Conservation (phyloP, 2,888 invertebrate species). For the Sericinus montela region DNA sequence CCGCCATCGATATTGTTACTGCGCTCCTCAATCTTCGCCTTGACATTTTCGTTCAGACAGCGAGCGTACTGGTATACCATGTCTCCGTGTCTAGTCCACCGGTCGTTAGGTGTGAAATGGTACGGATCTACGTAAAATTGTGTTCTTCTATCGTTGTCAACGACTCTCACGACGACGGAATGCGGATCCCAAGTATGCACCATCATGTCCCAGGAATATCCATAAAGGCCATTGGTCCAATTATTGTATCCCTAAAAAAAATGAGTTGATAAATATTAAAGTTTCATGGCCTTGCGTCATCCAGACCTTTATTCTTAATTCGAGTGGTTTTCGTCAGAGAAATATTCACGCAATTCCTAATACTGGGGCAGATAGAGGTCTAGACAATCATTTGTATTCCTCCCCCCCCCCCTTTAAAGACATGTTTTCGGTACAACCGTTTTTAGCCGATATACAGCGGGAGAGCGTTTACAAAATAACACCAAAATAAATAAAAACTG, state of each 20-base stretch:
- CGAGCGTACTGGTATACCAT: constrained; percentile 92
- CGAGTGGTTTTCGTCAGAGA: too few relatives aligned
- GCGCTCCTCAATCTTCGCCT: constrained; percentile 28
- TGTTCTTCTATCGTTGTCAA: constrained; percentile 84
- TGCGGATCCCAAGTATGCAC: constrained; percentile 92
- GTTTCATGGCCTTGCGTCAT: too few relatives aligned
- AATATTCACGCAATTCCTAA: too few relatives aligned
- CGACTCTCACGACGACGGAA: constrained; percentile 86
- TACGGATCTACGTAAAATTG: constrained; percentile 87
- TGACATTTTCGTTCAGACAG: constrained; percentile 83
- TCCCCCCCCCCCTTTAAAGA: too few relatives aligned
- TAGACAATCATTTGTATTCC: too few relatives aligned
- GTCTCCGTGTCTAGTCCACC: constrained; percentile 92
- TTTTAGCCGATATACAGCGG: too few relatives aligned
- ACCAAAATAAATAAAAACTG: too few relatives aligned
- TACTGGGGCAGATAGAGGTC: too few relatives aligned
- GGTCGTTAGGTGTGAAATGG: constrained; percentile 84
- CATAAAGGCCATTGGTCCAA: constrained; percentile 96
- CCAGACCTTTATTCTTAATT: too few relatives aligned
- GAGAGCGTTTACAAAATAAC: too few relatives aligned
- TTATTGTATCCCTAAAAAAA: constrained; percentile 90
- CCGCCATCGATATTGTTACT: constrained; percentile 17
- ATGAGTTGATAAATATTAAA: too few relatives aligned
- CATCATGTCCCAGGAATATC: constrained; percentile 99
- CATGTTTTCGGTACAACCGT: too few relatives aligned